Conservation (phyloP, 2,888 invertebrate genomes). For the Dryomyza anilis region DNA sequence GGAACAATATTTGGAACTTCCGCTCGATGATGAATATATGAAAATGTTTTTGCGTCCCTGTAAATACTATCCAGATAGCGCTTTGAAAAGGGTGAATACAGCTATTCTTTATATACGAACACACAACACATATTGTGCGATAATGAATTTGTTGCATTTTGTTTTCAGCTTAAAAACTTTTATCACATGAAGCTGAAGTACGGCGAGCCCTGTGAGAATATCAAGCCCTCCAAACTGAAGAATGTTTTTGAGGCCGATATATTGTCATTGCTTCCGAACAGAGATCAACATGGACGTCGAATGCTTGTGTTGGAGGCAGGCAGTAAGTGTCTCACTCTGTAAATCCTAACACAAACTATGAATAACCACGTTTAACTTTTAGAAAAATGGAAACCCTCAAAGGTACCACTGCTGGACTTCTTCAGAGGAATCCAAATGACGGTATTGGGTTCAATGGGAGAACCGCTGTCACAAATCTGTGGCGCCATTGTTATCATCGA, state of each 20-base stretch:
- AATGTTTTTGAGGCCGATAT: constrained; percentile 70
- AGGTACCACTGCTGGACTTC: constrained; percentile 69
- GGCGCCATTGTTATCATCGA: constrained; percentile 78
- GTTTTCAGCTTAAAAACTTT: constrained; percentile 70
- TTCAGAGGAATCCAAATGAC: constrained; percentile 71
- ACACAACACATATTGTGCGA: background rate
- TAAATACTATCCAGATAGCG: constrained; percentile 84
- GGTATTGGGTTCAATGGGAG: constrained; percentile 77
- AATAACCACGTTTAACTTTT: constrained; percentile 37
- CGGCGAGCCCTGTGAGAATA: constrained; percentile 67
- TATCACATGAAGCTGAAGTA: constrained; percentile 73
- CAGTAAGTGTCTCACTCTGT: constrained; percentile 67
- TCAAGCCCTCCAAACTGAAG: constrained; percentile 69
- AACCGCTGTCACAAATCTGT: constrained; percentile 77
- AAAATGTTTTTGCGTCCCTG: constrained; percentile 82
- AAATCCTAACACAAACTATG: too few species aligned
- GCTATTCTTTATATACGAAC: too few species aligned
- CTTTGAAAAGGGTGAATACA: constrained; percentile 74
- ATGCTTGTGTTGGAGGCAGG: constrained; percentile 74
- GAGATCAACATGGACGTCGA: constrained; percentile 72
- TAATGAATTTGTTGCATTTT: background rate
- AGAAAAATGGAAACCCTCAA: constrained; percentile 79
- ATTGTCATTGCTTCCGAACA: constrained; percentile 71
- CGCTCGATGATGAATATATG: constrained; percentile 75
- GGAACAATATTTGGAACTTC: constrained; percentile 68